Conservation (phyloP, 2,888 invertebrate genomes). For the Eucriotettix oculatus region DNA sequence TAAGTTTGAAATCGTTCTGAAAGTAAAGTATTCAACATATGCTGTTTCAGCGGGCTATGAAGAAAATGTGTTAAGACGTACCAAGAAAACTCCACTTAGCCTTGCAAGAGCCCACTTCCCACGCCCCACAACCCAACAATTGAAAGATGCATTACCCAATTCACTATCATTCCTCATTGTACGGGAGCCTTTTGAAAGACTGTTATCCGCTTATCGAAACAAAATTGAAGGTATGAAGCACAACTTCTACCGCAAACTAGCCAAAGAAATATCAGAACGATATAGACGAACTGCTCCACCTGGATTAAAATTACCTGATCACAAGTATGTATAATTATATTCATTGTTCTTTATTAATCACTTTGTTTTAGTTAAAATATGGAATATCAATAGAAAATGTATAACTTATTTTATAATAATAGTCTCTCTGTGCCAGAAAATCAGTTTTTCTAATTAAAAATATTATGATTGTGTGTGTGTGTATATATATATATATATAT, state of each 20-base stretch:
- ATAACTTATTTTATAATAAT: no score
- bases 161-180: slow-evolving; percentile 14
- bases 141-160: slow-evolving; percentile 9
- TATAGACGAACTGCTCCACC: background rate
- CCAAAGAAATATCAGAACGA: slow-evolving; percentile 7
- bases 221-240: slow-evolving; percentile 12
- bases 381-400: no score
- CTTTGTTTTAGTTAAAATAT: no score
- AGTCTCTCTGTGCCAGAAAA: no score
- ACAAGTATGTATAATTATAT: background rate
- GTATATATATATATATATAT: no score
- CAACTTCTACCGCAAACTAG: slow-evolving; percentile 12
- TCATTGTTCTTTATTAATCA: no score
- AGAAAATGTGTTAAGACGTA: slow-evolving; percentile 7
- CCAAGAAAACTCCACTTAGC: slow-evolving; percentile 10
- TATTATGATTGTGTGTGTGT: no score
- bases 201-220: slow-evolving; percentile 14
- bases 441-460: no score
- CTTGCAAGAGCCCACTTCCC: slow-evolving; percentile 13
- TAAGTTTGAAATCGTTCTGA: no score
- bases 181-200: slow-evolving; percentile 14
- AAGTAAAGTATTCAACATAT: background rate
- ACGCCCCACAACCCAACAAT: slow-evolving; percentile 10
- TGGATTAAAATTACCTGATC: background rate
- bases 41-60: slow-evolving; percentile 12